phyloP scores from a whole-genome alignment of 64 coral and sea anemone genomes.

The Dendrophyllia cribrosa region DNA sequence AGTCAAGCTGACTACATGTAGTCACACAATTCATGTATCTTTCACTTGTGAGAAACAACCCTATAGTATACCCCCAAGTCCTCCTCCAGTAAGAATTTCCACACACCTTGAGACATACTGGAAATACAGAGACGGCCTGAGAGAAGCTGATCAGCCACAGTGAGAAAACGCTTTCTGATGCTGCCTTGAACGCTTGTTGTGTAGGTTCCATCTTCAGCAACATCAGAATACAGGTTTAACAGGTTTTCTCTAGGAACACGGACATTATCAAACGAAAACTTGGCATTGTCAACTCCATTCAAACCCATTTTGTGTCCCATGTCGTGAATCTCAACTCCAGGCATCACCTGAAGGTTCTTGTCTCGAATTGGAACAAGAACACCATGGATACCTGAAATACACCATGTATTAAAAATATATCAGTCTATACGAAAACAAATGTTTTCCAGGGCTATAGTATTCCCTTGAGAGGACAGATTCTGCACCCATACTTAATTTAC shows the following conservation, averaged over 20 bases:
- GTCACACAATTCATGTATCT: too few relatives aligned
- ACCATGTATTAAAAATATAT: background rate
- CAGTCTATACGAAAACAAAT: too few relatives aligned
- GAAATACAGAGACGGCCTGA: constrained; percentile 81
- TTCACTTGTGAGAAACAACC: too few relatives aligned
- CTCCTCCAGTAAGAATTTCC: background rate
- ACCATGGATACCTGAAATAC: constrained; percentile 78
- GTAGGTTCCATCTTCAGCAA: constrained; percentile 84
- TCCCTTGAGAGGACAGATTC: too few relatives aligned
- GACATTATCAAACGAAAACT: constrained; percentile 85
- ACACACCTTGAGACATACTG: constrained; percentile 88
- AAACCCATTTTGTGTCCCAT: constrained; percentile 95
- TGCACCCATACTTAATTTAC: too few relatives aligned
- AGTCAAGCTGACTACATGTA: too few relatives aligned
- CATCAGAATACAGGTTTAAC: constrained; percentile 86
- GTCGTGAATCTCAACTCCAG: constrained; percentile 86
- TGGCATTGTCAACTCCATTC: constrained; percentile 91
- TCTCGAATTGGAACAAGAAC: constrained; percentile 85
- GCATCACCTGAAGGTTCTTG: constrained; percentile 74
- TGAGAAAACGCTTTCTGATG: constrained; percentile 81
- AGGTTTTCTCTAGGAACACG: constrained; percentile 88
- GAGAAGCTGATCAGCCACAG: constrained; percentile 87
- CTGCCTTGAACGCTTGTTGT: constrained; percentile 74
- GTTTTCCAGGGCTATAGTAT: too few relatives aligned
- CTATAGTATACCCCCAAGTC: background rate